A percentile compares a stretch with the other conserved stretches of the same genome.
phyloP scores from a whole-genome alignment of 2,888 invertebrate species.

The Amphipoea lucens region DNA sequence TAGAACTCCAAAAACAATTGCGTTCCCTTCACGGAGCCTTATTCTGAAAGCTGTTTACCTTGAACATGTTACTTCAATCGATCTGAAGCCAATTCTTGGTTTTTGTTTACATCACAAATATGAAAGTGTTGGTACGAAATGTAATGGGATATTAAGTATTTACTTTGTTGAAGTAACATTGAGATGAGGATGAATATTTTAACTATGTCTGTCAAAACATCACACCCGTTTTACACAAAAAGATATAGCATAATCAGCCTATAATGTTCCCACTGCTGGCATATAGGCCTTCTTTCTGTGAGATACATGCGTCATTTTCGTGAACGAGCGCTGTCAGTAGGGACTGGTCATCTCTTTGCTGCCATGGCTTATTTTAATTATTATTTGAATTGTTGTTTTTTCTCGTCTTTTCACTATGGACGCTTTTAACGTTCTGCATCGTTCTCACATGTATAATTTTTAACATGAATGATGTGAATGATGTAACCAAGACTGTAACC shows the following conservation, averaged over 20 bases:
- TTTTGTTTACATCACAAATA: constrained; percentile 42
- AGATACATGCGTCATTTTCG: too few species aligned
- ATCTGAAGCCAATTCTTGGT: constrained; percentile 22
- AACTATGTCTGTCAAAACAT: background rate
- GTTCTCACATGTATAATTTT: too few species aligned
- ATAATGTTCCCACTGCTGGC: too few species aligned
- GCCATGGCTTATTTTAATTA: too few species aligned
- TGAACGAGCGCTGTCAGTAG: too few species aligned
- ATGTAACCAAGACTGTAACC: too few species aligned
- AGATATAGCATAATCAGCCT: background rate
- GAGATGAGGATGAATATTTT: background rate
- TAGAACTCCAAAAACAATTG: constrained; percentile 33
- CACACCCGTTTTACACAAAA: background rate
- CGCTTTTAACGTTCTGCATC: too few species aligned
- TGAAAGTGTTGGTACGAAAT: constrained; percentile 11
- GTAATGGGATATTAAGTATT: constrained; percentile 37
- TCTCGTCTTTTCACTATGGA: too few species aligned
- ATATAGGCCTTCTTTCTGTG: too few species aligned
- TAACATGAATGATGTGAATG: too few species aligned
- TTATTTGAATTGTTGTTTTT: too few species aligned
- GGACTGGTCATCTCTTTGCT: too few species aligned
- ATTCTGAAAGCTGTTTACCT: constrained; percentile 38
- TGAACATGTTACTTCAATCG: constrained; percentile 39
- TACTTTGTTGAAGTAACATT: constrained; percentile 14
- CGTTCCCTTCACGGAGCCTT: constrained; percentile 1